These are phyloP conservation scores for Danaus plexippus DNA, from an alignment of 1,140 invertebrate species.

Conservation along the genomic window DNA sequence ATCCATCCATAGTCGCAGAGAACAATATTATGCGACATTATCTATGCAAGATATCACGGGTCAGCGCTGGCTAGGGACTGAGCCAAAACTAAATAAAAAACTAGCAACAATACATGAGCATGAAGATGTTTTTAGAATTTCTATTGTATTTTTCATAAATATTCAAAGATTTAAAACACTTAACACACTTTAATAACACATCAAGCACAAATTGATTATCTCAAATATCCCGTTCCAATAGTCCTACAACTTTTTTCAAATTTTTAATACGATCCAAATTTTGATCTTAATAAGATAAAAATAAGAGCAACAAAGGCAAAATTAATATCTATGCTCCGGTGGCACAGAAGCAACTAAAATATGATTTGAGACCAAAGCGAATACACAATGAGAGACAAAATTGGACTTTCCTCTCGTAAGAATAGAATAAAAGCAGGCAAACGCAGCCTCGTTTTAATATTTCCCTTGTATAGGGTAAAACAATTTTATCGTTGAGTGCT, in stretches of 20 bases:
- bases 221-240: too few relatives aligned
- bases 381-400: conserved; percentile 47
- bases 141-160: conserved; percentile 3
- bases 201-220: too few relatives aligned
- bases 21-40: conserved; percentile 30
- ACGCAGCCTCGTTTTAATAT: conserved; percentile 36
- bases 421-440: conserved; percentile 34
- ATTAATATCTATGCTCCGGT: conserved; percentile 14
- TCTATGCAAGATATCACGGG: conserved; percentile 30
- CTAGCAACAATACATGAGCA: conserved; percentile 6
- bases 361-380: conserved; percentile 44
- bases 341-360: conserved; percentile 26
- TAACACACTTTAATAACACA: too few relatives aligned
- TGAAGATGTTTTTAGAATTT: conserved; percentile 4
- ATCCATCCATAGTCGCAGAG: conserved; percentile 16
- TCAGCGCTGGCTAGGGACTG: neutral
- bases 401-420: conserved; percentile 38
- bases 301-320: conserved; percentile 18
- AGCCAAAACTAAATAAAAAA: conserved; percentile 5
- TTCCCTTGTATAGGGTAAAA: conserved; percentile 28
- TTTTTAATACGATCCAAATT: too few relatives aligned
- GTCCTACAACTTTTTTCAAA: too few relatives aligned
- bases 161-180: too few relatives aligned
- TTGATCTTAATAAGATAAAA: neutral
- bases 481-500: conserved; percentile 19